A percentile compares a stretch with the other conserved stretches of the same genome.
Conservation (phyloP, 2,113 vertebrate genomes). For the Isurus oxyrinchus region DNA sequence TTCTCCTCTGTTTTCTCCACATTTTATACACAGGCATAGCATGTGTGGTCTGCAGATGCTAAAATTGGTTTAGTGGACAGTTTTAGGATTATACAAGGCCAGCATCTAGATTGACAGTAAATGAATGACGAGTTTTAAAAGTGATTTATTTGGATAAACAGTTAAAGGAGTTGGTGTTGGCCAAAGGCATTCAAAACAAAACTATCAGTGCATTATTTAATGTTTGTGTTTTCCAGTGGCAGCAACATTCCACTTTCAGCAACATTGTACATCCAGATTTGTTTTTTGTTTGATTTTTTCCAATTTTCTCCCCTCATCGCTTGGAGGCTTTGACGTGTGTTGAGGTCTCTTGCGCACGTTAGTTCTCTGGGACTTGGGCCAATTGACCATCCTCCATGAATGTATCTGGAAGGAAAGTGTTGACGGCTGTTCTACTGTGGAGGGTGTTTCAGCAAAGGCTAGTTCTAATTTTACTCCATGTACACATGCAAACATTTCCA, state of each 20-base stretch:
- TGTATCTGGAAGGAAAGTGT: not conserved
- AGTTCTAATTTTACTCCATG: not conserved
- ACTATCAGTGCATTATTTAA: not conserved
- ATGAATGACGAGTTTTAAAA: not conserved
- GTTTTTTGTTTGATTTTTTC: not conserved
- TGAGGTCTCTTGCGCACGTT: not conserved
- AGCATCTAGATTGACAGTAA: not conserved
- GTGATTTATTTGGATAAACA: not conserved
- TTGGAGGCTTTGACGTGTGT: not conserved
- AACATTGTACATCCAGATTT: not conserved
- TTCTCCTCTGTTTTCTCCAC: not conserved
- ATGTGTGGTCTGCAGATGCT: not conserved
- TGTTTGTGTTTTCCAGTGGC: not conserved
- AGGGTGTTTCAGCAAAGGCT: not conserved
- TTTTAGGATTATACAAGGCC: not conserved
- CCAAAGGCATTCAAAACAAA: not conserved
- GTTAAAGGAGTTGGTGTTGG: not conserved
- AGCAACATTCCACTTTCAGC: not conserved
- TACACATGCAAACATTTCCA: not conserved
- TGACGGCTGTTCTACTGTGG: not conserved
- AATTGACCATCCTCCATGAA: not conserved
- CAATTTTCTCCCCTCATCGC: not conserved
- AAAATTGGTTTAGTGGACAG: not conserved
- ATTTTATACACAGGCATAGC: not conserved
- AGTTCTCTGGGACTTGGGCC: not conserved